phyloP scores from a whole-genome alignment of 1,140 invertebrate genomes.

The Galendromus occidentalis region DNA sequence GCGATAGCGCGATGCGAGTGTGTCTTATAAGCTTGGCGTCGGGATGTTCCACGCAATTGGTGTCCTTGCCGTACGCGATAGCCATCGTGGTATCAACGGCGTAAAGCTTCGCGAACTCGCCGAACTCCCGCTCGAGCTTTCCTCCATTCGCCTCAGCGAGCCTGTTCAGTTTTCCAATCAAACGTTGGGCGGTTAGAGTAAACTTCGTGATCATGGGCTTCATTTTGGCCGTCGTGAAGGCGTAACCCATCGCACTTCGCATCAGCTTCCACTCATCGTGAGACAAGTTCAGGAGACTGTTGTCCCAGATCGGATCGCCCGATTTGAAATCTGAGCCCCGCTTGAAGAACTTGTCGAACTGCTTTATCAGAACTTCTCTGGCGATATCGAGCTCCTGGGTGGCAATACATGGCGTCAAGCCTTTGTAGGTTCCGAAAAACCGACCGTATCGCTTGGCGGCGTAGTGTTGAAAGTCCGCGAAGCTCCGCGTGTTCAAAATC shows the following conservation, averaged over 20 bases:
- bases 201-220: not conserved
- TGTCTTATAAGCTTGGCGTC: not conserved
- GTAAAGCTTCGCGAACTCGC: not conserved
- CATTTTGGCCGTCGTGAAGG: not conserved
- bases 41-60: not conserved
- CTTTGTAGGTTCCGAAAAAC: not conserved
- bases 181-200: not conserved
- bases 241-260: no score
- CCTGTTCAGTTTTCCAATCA: not conserved
- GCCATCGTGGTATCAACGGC: not conserved
- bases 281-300: not conserved
- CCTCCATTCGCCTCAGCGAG: not conserved
- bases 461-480: not conserved
- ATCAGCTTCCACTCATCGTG: not conserved
- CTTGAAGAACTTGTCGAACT: not conserved
- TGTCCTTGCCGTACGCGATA: not conserved
- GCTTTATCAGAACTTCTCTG: not conserved
- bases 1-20: not conserved
- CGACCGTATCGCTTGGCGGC: not conserved
- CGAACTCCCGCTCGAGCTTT: not conserved
- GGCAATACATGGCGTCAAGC: not conserved
- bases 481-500: not conserved
- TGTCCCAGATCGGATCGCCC: not conserved
- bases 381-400: not conserved
- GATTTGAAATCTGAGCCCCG: not conserved